phyloP scores from a whole-genome alignment of 1,140 invertebrate genomes.

The Lepidurus couesii region DNA sequence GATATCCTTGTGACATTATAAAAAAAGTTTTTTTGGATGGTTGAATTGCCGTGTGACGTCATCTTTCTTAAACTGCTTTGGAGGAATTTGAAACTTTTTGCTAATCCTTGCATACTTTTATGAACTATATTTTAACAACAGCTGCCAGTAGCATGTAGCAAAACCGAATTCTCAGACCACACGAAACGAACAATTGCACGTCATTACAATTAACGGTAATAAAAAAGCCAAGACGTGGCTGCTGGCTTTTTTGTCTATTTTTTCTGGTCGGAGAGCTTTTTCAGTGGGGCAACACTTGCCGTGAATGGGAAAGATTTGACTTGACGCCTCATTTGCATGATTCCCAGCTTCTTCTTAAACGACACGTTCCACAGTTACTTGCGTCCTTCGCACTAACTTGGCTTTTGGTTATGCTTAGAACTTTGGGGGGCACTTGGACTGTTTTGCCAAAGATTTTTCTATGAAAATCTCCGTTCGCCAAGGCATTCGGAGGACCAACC shows the following conservation, averaged over 20 bases:
- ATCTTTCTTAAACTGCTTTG: background rate
- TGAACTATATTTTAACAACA: background rate
- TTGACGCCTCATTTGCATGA: slow-evolving; percentile 3
- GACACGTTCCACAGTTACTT: slow-evolving; percentile 13
- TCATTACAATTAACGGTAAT: background rate
- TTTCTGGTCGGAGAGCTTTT: background rate
- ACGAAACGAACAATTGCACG: background rate
- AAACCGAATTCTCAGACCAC: background rate
- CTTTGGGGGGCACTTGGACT: background rate
- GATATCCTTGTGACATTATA: background rate
- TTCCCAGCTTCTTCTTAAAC: background rate
- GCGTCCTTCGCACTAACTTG: background rate
- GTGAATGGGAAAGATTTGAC: background rate
- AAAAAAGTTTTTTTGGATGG: background rate
- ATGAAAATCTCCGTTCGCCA: background rate
- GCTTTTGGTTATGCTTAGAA: background rate
- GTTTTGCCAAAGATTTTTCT: background rate
- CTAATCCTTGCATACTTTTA: background rate
- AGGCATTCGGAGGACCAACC: background rate
- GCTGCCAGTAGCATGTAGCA: background rate
- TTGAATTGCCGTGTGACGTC: background rate
- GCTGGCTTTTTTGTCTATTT: background rate
- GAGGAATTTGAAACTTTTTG: background rate
- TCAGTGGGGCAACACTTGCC: background rate
- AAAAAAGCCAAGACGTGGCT: background rate